These are phyloP conservation scores for Ferrisia virgata DNA, from an alignment of 2,888 invertebrate species.

Conservation along the genomic window DNA sequence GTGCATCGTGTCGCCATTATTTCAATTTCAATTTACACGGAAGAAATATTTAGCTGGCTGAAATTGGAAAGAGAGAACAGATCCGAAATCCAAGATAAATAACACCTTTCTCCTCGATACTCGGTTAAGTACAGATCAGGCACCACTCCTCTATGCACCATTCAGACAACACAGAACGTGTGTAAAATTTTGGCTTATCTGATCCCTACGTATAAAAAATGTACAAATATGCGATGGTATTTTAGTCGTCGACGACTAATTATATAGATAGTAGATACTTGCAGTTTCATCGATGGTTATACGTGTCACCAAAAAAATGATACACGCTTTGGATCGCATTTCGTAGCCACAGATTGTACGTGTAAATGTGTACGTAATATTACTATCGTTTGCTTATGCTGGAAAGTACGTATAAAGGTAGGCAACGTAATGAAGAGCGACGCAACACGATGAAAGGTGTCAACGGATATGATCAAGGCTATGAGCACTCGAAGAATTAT, in stretches of 20 bases:
- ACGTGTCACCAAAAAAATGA: background rate
- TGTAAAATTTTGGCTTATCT: background rate
- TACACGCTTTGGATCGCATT: background rate
- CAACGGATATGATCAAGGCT: constrained; percentile 21
- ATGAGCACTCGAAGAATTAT: background rate
- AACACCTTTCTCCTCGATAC: background rate
- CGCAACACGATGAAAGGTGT: background rate
- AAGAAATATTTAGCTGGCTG: background rate
- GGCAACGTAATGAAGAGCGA: too few relatives aligned
- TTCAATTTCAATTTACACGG: background rate
- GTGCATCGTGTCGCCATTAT: background rate
- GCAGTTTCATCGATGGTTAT: background rate
- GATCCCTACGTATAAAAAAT: background rate
- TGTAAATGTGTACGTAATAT: too few relatives aligned
- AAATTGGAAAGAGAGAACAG: background rate
- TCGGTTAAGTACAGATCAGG: background rate
- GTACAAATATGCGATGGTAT: background rate
- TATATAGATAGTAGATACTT: background rate
- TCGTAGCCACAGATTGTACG: too few relatives aligned
- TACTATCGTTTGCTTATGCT: too few relatives aligned
- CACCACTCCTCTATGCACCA: too few relatives aligned
- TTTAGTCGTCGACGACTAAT: background rate
- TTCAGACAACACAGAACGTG: background rate
- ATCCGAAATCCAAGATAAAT: background rate
- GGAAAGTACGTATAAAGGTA: too few relatives aligned